These are phyloP conservation scores for Lycaon pictus DNA, from an alignment of 2,113 vertebrate species.

Conservation along the genomic window DNA sequence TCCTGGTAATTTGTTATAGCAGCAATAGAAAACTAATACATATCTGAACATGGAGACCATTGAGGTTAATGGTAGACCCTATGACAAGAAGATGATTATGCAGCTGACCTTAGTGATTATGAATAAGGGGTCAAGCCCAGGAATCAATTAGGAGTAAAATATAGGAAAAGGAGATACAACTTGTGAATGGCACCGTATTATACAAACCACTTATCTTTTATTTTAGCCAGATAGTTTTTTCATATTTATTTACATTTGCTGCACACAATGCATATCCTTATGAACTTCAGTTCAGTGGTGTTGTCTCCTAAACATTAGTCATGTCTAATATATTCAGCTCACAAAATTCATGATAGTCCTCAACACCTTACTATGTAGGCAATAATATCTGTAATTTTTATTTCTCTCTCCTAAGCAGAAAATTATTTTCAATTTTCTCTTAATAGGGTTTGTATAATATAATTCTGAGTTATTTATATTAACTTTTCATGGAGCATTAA, in stretches of 20 bases:
- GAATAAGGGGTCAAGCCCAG: neutral
- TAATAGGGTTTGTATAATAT: constrained; percentile 67
- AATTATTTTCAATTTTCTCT: constrained; percentile 60
- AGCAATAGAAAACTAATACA: neutral
- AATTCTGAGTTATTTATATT: constrained; percentile 71
- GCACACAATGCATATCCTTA: neutral
- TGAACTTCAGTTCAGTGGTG: neutral
- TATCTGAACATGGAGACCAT: neutral
- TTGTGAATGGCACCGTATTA: neutral
- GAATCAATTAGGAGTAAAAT: neutral
- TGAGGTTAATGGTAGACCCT: neutral
- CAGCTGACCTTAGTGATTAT: neutral
- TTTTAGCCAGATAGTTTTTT: neutral
- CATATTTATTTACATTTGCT: neutral
- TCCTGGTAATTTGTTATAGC: neutral
- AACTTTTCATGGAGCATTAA: constrained; percentile 71
- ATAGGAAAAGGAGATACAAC: neutral
- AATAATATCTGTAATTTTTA: constrained; percentile 82
- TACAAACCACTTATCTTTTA: neutral
- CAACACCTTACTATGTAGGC: constrained; percentile 54
- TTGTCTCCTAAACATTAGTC: neutral
- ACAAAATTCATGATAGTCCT: constrained; percentile 38
- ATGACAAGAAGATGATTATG: neutral
- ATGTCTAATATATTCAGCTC: neutral
- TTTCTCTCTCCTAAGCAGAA: constrained; percentile 73